Evolutionary conservation across 2,888 invertebrate genomes (phyloP).

Genomic region (Callimorpha dominula): DNA sequence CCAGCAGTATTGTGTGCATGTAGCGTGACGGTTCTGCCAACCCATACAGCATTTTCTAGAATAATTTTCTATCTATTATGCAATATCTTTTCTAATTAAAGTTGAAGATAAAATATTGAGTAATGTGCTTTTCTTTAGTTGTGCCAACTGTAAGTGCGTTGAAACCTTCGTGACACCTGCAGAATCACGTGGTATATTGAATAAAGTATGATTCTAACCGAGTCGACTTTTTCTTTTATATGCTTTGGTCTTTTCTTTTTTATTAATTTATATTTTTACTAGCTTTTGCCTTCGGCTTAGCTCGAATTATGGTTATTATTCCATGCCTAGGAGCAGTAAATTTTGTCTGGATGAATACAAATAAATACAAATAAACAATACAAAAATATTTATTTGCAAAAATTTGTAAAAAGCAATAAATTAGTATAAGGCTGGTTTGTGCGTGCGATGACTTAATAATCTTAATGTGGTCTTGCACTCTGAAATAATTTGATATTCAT

Average conservation of each 20-base stretch:
- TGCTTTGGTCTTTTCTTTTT: background rate
- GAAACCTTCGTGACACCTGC: slow-evolving; percentile 2
- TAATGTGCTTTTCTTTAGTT: slow-evolving; percentile 13
- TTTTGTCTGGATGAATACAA: too few species aligned
- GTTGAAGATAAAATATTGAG: slow-evolving; percentile 16
- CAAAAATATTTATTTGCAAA: too few species aligned
- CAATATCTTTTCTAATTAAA: slow-evolving; percentile 17
- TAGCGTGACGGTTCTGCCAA: slow-evolving; percentile 18
- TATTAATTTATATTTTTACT: background rate
- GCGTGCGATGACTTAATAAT: too few species aligned
- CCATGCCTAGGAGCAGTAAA: too few species aligned
- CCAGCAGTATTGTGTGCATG: slow-evolving; percentile 19
- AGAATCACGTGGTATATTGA: background rate
- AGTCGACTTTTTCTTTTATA: too few species aligned
- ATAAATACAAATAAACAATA: too few species aligned
- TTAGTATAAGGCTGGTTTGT: too few species aligned
- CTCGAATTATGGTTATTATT: too few species aligned
- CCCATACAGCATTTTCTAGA: slow-evolving; percentile 22
- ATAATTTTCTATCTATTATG: slow-evolving; percentile 18
- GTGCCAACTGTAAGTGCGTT: slow-evolving; percentile 19
- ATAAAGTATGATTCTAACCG: background rate
- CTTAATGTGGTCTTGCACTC: too few species aligned
- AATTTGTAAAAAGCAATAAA: too few species aligned
- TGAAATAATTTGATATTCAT: too few species aligned
- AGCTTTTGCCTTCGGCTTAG: background rate